Evolutionary conservation across 1,140 invertebrate species (phyloP), one percentile per base, ranked within the genome.

Genomic region (Portunus trituberculatus): DNA sequence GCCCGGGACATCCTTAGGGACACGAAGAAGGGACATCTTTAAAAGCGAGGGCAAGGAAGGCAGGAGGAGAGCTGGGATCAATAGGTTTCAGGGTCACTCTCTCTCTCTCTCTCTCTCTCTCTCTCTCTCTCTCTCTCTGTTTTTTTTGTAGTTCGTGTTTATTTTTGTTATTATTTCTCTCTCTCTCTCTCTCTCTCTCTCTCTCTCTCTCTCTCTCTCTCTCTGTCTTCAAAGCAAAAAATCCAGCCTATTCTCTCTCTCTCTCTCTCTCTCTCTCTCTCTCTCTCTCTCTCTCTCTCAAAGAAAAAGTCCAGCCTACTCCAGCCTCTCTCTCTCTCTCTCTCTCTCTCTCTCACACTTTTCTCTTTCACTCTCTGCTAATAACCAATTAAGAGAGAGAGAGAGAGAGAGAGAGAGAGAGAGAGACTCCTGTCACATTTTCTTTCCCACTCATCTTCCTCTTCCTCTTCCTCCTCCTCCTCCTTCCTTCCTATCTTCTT

Each of bases 371-470:
- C 67, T 76, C 20, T 76, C 67, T 25, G 12, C 25, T 76, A 7
- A 76, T 7, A 76, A n/a, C n/a, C 67, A n/a, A 76, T n/a, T 76
- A n/a, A n/a, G 67, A 76, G 67, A 76, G 87, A 88, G 87, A 88
- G 87, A 88, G 87, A 88, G 87, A 88, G 87, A 88, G 87, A 88
- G 87, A 39, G 87, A 88, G 87, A 88, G 87, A 88, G 87, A 88
- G 87, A 88, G 87, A 45, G 46, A 45, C 3, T 88, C 7, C 52
- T 59, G 10, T 59, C 52, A 59, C 52, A 39, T 39, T 39, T 39
- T 39, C 39, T 39, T 59, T 59, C 52, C 25, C 12, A 39, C 8
- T 8, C 87, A 6, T 45, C 32, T 39, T n/a, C 10, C 16, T 29
- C 6, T 39, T 48, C 16, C 28, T 45, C 12, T 39, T 39, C 46